Base-by-base conservation (phyloP, 2,113 vertebrate species). In the Indicator indicator region DNA sequence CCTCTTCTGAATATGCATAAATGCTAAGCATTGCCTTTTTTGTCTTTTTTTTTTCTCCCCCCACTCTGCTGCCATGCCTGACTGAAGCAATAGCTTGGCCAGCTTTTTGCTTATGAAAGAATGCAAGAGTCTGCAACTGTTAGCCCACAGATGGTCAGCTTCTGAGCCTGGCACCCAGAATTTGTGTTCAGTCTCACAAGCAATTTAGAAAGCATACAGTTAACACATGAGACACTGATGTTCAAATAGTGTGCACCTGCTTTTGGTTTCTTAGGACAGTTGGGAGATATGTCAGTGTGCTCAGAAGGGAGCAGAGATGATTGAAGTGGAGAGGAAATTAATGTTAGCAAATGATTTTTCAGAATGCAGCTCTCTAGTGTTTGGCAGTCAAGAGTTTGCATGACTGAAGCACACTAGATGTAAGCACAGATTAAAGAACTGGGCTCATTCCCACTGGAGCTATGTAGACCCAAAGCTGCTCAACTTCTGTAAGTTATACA, bases 1-100 rank as follows among this genome's bases (percentile, higher is more conserved):
- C 89, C 84, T 93, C 62, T 32, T 82, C 81, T 95, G 92, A 94
- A 94, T 95, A 90, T 62, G 76, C 72, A 91, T 70, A 94, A 82
- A 93, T 86, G 69, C 65, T 79, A 86, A 73, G 40, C 72, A 76
- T n/a, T 2, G 4, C 16, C n/a, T 55, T 10, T 54, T 21, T 20
- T 62, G 36, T 36, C 36, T 36, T 36, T 36, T 36, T 36, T 77
- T n/a, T 70, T 52, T 75, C 42, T 36, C 36, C 42, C 16, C 42
- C 42, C 32, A 1, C 86, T 80, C 70, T 70, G 83, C 94, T 90
- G 67, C 48, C 60, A 63, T 48, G 65, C 54, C 72, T 81, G 68
- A 80, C 64, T 62, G 90, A 88, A 89, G 87, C 75, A 77, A 72
- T 71, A 68, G 82, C 69, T 90, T 83, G 64, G 84, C 67, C 67